Base-by-base conservation (phyloP, 2,888 invertebrate genomes). In the Melinaea menophilus region DNA sequence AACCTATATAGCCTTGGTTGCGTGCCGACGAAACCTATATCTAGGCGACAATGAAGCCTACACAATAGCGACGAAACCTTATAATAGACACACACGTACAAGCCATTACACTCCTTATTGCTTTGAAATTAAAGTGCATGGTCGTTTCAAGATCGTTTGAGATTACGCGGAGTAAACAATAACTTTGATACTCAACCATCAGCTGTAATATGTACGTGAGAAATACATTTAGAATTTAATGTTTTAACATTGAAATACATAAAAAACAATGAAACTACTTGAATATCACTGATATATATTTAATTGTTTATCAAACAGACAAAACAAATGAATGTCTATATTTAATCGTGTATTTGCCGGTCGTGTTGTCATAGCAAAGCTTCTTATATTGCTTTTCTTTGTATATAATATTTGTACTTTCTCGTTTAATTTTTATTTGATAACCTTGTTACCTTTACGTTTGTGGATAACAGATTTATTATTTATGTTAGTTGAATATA, bases 41-140 rank as follows among this genome's bases (percentile, higher is more conserved):
- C 77, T 79, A 80, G 77, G 75, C 76, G 75, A 77, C 79, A 79
- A 79, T 77, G 79, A 85, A 84, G 80, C 81, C 84, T 77, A 69
- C 69, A 75, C 74, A 76, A 78, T 74, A 72, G 72, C 73, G 76
- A 76, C 78, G 86, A 88, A 87, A 77, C 85, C 84, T 79, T 84
- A 82, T 77, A 79, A 79, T 78, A 62, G 63, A 45, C 41, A 13
- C 65, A 64, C 71, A 55, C 46, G 31, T 37, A 63, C 75, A 75
- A 61, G 63, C 77, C 61, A 84, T 72, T 77, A 65, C 64, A 67
- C 58, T 66, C 73, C 71, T 74, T 85, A 81, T 68, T 65, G 46
- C 76, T 71, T 70, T 56, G 4, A 22, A n/a, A 41, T 66, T 22
- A 70, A 31, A 37, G 47, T 9, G 48, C 31, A 78, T 72, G 77